These are phyloP conservation scores for Augochlorella aurata DNA, from an alignment of 2,888 invertebrate genomes.

Conservation along the genomic window DNA sequence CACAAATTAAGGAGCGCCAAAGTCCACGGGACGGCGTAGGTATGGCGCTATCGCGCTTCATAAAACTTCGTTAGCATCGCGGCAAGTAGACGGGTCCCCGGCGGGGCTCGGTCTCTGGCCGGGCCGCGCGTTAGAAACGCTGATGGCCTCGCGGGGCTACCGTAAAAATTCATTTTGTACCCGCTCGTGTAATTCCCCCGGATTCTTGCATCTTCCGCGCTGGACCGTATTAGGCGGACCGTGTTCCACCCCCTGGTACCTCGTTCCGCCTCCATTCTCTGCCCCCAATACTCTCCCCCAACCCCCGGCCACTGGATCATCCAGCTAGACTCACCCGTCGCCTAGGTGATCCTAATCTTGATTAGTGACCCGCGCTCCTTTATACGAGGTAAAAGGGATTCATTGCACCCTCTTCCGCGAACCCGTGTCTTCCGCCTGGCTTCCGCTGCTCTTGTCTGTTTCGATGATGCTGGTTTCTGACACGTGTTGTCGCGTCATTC, in stretches of 20 bases:
- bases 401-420: constrained; percentile 37
- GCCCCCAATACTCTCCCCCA: no score
- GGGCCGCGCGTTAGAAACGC: constrained; percentile 47
- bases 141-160: constrained; percentile 65
- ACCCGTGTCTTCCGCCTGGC: neutral
- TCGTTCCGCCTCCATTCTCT: neutral
- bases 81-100: constrained; percentile 63
- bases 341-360: constrained; percentile 53
- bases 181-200: constrained; percentile 42
- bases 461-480: neutral
- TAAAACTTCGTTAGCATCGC: constrained; percentile 79
- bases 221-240: constrained; percentile 61
- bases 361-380: constrained; percentile 44
- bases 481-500: neutral
- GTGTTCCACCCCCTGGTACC: constrained; percentile 37
- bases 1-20: constrained; percentile 81
- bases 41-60: constrained; percentile 79
- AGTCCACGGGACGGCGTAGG: constrained; percentile 74
- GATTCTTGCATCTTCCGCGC: constrained; percentile 65
- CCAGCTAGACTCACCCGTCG: constrained; percentile 24
- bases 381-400: constrained; percentile 43
- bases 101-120: constrained; percentile 20
- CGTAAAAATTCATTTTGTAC: constrained; percentile 73
- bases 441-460: neutral
- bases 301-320: neutral